Evolutionary conservation across 2,797 vertebrate species (phyloP).

Genomic region (Mareca penelope): DNA sequence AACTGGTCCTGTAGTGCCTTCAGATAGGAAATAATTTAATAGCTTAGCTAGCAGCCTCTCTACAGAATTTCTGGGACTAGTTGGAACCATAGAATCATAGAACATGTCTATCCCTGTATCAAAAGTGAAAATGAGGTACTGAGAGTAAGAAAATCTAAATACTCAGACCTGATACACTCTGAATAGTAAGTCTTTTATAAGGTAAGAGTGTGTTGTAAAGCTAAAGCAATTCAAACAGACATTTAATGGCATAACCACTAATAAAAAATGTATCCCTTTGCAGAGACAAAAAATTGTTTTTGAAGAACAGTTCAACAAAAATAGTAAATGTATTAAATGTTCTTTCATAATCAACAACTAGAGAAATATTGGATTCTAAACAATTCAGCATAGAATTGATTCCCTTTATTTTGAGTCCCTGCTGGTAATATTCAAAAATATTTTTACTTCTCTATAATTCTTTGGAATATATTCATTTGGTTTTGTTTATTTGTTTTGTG

Average conservation of each 20-base stretch:
- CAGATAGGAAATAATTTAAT: background rate
- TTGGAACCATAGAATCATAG: too few species aligned
- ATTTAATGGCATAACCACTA: background rate
- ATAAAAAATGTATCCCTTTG: background rate
- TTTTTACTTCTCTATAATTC: too few species aligned
- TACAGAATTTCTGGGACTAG: background rate
- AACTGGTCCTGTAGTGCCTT: background rate
- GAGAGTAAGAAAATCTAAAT: background rate
- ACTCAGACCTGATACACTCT: background rate
- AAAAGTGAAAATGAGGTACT: background rate
- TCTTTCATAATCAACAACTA: background rate
- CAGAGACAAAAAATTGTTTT: background rate
- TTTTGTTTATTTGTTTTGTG: background rate
- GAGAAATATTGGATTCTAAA: background rate
- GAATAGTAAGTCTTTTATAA: background rate
- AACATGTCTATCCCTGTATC: background rate
- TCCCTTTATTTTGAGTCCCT: background rate
- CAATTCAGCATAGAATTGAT: fast-evolving
- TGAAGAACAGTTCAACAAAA: background rate
- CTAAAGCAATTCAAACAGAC: background rate
- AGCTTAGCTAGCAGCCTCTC: background rate
- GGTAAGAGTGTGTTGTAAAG: background rate
- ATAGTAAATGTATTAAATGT: background rate
- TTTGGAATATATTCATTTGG: background rate
- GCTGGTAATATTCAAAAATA: background rate